Percentiles rank a stretch among this genome's conserved stretches.
These are phyloP conservation scores for Batillaria attramentaria DNA, from an alignment of 1,140 invertebrate genomes.

Conservation along the genomic window DNA sequence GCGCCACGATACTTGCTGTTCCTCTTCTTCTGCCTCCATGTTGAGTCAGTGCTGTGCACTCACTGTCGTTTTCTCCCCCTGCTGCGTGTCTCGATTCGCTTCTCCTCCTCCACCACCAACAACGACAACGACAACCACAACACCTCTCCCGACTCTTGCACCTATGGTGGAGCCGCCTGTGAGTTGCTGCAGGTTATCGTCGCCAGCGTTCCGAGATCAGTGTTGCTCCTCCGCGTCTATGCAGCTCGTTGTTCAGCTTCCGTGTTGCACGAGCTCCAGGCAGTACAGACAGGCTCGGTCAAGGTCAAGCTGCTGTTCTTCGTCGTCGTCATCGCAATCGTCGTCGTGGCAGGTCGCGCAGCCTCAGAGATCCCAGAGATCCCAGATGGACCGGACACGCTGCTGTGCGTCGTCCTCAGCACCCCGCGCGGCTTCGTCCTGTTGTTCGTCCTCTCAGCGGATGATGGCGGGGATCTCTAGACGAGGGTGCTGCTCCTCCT, in stretches of 20 bases:
- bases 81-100: background rate
- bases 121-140: background rate
- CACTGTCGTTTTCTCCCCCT: background rate
- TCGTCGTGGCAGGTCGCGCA: background rate
- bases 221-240: background rate
- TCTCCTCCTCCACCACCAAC: background rate
- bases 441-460: too few species aligned
- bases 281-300: slow-evolving; percentile 3
- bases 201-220: background rate
- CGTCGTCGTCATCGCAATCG: background rate
- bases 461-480: too few species aligned
- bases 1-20: background rate
- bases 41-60: background rate
- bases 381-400: too few species aligned
- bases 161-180: background rate
- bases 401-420: too few species aligned
- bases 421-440: too few species aligned
- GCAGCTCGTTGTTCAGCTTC: background rate
- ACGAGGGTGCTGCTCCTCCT: too few species aligned
- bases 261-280: slow-evolving; percentile 6
- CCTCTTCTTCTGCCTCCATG: background rate
- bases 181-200: background rate
- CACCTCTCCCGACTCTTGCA: background rate
- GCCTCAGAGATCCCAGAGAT: too few species aligned
- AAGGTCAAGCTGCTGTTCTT: background rate